Evolutionary conservation across 2,888 invertebrate species (phyloP).

Genomic region (Ormyrus thymus): DNA sequence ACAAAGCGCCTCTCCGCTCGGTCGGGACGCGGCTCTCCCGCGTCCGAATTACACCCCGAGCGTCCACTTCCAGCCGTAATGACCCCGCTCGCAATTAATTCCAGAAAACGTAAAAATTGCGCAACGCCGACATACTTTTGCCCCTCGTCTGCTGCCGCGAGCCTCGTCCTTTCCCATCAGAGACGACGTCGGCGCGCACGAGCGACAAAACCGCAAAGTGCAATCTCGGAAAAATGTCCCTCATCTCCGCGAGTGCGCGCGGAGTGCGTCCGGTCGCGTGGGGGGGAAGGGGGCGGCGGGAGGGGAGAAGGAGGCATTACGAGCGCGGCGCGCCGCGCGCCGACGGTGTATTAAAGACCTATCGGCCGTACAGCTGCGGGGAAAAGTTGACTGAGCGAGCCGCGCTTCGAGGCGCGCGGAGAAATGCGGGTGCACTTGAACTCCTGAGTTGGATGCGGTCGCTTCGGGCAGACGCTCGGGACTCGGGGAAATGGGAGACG

Average conservation of each 20-base stretch:
- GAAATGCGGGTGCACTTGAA: too few species aligned
- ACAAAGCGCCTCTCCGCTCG: too few species aligned
- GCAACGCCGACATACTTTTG: slow-evolving; percentile 40
- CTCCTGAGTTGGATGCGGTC: too few species aligned
- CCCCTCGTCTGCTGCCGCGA: background rate
- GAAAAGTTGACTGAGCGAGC: background rate
- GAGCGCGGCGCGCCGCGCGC: background rate
- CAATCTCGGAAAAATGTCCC: slow-evolving; percentile 39
- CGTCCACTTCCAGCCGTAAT: too few species aligned
- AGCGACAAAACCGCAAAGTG: slow-evolving; percentile 47
- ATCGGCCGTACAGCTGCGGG: background rate
- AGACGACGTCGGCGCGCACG: background rate
- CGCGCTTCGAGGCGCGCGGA: too few species aligned
- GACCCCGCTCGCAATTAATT: too few species aligned
- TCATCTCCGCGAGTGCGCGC: background rate
- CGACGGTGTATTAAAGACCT: background rate
- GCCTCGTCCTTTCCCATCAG: background rate
- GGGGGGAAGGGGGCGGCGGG: too few species aligned
- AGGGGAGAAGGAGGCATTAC: background rate
- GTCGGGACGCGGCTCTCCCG: too few species aligned
- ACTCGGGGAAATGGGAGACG: too few species aligned
- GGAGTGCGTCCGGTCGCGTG: too few species aligned
- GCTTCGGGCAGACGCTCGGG: too few species aligned
- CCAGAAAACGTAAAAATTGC: slow-evolving; percentile 20
- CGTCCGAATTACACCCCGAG: too few species aligned